Evolutionary conservation across 2,797 vertebrate genomes (phyloP).

Genomic region (Steatocranus sp.): DNA sequence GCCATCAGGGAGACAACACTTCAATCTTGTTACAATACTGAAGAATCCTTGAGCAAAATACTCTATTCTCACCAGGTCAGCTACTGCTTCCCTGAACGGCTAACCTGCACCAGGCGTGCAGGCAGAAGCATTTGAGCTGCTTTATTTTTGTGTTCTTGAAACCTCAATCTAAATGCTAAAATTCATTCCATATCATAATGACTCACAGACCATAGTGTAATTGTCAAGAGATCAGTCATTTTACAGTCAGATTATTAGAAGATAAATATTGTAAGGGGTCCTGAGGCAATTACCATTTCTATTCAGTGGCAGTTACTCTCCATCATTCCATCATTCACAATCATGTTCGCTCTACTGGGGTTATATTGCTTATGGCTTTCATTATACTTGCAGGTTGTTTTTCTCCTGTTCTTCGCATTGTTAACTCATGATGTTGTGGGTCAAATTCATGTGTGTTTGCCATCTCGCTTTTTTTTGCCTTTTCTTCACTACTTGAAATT

Average conservation of each 20-base stretch:
- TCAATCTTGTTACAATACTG: background rate
- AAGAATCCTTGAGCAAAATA: slow-evolving; percentile 23
- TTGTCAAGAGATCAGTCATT: slow-evolving; percentile 50
- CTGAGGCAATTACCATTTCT: slow-evolving; percentile 39
- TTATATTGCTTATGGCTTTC: slow-evolving; percentile 26
- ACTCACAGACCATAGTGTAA: slow-evolving; percentile 19
- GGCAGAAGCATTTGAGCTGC: background rate
- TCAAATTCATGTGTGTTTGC: background rate
- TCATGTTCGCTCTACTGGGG: slow-evolving; percentile 5
- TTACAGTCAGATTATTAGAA: slow-evolving; percentile 49
- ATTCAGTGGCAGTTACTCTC: slow-evolving; percentile 12
- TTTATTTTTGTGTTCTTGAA: background rate
- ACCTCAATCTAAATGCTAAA: slow-evolving; percentile 46
- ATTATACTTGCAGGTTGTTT: slow-evolving; percentile 33
- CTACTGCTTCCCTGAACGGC: background rate
- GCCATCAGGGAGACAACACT: slow-evolving; percentile 3
- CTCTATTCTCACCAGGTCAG: background rate
- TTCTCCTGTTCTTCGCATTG: background rate
- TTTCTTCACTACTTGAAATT: background rate
- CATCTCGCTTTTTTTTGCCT: background rate
- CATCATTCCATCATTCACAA: slow-evolving; percentile 19
- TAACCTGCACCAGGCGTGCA: slow-evolving; percentile 29
- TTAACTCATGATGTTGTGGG: slow-evolving; percentile 18
- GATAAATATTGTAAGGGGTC: slow-evolving; percentile 58
- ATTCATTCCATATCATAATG: slow-evolving; percentile 32